Percentiles rank a stretch among this genome's conserved stretches.
phyloP scores from a whole-genome alignment of 2,888 invertebrate species.

The Campoplex nolae region DNA sequence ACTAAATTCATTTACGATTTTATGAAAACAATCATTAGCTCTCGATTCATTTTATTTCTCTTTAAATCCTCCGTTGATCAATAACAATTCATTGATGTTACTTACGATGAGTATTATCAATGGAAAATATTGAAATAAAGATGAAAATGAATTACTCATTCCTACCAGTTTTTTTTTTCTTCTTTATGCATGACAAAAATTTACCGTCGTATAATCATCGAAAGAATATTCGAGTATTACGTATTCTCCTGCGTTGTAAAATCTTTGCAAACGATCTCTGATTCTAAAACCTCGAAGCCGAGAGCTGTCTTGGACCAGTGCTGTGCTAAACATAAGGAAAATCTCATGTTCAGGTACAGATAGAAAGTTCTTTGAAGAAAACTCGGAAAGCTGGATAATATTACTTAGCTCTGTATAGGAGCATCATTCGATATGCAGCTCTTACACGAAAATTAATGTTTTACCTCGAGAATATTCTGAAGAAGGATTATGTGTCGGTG shows the following conservation, averaged over 20 bases:
- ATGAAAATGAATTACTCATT: background rate
- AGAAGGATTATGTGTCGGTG: slow-evolving; percentile 34
- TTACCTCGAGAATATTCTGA: slow-evolving; percentile 41
- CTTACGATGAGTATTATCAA: too few relatives aligned
- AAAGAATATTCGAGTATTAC: background rate
- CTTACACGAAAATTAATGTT: slow-evolving; percentile 48
- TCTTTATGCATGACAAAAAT: background rate
- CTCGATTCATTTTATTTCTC: too few relatives aligned
- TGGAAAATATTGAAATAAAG: too few relatives aligned
- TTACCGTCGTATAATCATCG: background rate
- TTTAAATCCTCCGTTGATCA: too few relatives aligned
- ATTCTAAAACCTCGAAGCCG: background rate
- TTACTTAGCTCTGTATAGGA: slow-evolving; percentile 9
- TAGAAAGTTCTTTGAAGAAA: background rate
- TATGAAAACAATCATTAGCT: too few relatives aligned
- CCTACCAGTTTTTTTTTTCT: background rate
- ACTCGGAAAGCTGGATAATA: background rate
- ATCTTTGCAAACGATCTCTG: background rate
- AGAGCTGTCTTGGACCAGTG: slow-evolving; percentile 2
- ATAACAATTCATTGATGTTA: too few relatives aligned
- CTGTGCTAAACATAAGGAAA: background rate
- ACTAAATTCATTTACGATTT: too few relatives aligned
- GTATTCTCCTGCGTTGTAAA: background rate
- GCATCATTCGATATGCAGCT: slow-evolving; percentile 31
- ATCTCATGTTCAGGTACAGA: background rate